These are phyloP conservation scores for Metopia argyrocephala DNA, from an alignment of 2,888 invertebrate genomes.

Conservation along the genomic window DNA sequence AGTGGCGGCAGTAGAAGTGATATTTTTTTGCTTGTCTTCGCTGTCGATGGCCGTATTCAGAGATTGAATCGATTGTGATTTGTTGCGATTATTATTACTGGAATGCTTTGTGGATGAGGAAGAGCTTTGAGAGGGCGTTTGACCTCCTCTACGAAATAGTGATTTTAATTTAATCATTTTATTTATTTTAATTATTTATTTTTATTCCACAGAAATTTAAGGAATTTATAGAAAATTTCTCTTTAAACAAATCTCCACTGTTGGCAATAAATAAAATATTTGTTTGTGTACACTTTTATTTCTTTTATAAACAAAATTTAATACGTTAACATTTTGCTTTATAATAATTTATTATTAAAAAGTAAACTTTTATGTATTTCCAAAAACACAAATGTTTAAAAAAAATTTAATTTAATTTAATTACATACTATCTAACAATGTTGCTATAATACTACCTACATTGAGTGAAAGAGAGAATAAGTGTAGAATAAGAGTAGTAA, in stretches of 20 bases:
- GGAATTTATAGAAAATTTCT: no score
- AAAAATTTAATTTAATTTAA: neutral
- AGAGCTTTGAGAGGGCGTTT: conserved; percentile 80
- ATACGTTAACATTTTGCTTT: neutral
- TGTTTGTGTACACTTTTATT: neutral
- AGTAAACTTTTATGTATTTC: neutral
- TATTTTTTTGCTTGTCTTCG: conserved; percentile 64
- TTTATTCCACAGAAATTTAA: no score
- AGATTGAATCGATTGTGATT: conserved; percentile 74
- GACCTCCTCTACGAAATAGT: conserved; percentile 93
- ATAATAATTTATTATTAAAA: neutral
- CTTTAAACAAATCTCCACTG: conserved; percentile 5
- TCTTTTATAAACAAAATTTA: neutral
- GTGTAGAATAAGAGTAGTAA: neutral
- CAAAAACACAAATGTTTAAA: neutral
- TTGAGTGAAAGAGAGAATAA: neutral
- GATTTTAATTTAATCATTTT: conserved; percentile 95
- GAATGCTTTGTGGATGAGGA: conserved; percentile 67
- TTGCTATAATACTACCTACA: neutral
- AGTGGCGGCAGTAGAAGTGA: conserved; percentile 31
- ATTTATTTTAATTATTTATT: no score
- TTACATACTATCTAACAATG: neutral
- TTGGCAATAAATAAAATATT: conserved; percentile 28
- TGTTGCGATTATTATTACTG: conserved; percentile 77
- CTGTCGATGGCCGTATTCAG: conserved; percentile 71